Percentiles rank a stretch among this genome's conserved stretches.
Conservation (phyloP, 2,113 vertebrate genomes). For the Anoura caudifer region DNA sequence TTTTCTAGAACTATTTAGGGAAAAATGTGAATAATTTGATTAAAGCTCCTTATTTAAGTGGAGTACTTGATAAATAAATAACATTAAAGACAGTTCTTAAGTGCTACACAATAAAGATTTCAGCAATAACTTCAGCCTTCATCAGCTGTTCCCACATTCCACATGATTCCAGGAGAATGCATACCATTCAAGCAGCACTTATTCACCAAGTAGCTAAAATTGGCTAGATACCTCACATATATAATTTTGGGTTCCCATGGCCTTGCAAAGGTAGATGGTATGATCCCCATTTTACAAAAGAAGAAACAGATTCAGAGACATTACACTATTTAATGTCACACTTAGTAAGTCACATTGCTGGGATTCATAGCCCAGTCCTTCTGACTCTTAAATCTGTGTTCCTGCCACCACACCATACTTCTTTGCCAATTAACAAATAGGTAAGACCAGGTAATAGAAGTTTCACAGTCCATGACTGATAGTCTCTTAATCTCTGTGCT, state of each 20-base stretch:
- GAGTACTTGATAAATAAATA: neutral
- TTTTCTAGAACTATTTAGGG: neutral
- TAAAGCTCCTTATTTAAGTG: neutral
- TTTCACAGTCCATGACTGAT: neutral
- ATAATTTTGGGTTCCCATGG: neutral
- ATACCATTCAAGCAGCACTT: neutral
- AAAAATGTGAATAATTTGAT: conserved; percentile 12
- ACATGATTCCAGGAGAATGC: neutral
- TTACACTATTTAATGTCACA: neutral
- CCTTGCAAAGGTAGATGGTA: neutral
- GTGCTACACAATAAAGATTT: neutral
- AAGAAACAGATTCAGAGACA: neutral
- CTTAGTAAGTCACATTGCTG: neutral
- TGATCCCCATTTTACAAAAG: neutral
- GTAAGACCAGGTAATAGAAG: neutral
- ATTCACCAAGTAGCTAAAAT: neutral
- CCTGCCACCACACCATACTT: neutral
- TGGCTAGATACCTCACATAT: neutral
- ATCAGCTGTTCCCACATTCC: neutral
- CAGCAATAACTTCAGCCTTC: neutral
- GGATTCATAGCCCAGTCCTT: neutral
- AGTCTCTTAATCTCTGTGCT: neutral
- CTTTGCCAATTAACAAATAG: neutral
- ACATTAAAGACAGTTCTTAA: neutral
- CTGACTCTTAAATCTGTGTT: neutral